Evolutionary conservation across 1,140 invertebrate genomes (phyloP).

Genomic region (Diuraphis noxia): DNA sequence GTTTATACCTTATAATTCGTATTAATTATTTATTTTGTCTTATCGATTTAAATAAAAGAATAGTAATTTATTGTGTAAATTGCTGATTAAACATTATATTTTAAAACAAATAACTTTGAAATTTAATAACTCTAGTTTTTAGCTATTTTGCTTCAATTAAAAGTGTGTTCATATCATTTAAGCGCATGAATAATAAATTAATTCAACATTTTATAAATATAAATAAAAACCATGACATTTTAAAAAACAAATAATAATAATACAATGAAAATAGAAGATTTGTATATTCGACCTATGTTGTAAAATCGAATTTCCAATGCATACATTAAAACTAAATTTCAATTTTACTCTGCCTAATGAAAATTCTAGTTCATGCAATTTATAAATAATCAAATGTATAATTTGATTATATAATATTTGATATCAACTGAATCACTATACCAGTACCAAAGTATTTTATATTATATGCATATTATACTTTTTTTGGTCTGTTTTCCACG

Average conservation of each 20-base stretch:
- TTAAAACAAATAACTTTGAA: background rate
- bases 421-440: background rate
- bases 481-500: background rate
- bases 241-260: background rate
- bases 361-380: background rate
- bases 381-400: background rate
- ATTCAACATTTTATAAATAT: background rate
- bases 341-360: background rate
- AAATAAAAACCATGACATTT: background rate
- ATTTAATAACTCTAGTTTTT: background rate
- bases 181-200: no score
- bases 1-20: background rate
- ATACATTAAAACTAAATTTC: constrained; percentile 5
- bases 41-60: background rate
- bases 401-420: background rate
- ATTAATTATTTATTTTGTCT: background rate
- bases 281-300: background rate
- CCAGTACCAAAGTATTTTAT: background rate
- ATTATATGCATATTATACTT: background rate
- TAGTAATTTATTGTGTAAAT: background rate
- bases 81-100: background rate
- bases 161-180: background rate
- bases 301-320: background rate
- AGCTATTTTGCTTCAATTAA: background rate
- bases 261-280: background rate